Evolutionary conservation across 2,797 vertebrate genomes (phyloP).

Genomic region (Australoheros facetus): DNA sequence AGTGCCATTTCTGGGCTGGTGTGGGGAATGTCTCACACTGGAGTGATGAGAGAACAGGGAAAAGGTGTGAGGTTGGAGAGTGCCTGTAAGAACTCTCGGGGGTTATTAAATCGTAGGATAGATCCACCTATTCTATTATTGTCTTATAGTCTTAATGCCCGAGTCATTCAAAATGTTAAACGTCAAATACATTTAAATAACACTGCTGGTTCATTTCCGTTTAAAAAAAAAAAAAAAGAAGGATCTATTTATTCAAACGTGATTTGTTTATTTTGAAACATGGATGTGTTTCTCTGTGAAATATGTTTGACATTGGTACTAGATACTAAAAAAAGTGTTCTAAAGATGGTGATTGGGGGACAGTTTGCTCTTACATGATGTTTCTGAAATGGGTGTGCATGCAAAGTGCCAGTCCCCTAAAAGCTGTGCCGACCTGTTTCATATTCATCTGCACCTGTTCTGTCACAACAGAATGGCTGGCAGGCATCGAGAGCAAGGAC

Average conservation of each 20-base stretch:
- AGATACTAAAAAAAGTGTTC: conserved; percentile 16
- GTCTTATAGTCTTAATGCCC: not conserved
- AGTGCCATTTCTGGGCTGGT: conserved; percentile 33
- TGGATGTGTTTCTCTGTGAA: conserved; percentile 18
- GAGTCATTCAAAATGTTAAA: not conserved
- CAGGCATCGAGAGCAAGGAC: conserved; percentile 55
- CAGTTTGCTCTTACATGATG: conserved; percentile 31
- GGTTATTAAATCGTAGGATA: conserved; percentile 29
- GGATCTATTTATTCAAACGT: not conserved
- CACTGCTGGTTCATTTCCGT: not conserved
- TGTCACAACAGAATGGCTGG: conserved; percentile 52
- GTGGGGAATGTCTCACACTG: conserved; percentile 68
- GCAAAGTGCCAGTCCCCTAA: conserved; percentile 44
- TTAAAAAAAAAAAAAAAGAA: not conserved
- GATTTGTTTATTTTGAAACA: not conserved
- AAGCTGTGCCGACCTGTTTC: conserved; percentile 61
- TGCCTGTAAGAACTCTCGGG: conserved; percentile 35
- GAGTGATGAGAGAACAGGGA: conserved; percentile 38
- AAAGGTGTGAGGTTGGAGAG: conserved; percentile 51
- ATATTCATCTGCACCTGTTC: conserved; percentile 76
- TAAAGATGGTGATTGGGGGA: conserved; percentile 23
- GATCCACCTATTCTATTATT: not conserved
- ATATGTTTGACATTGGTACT: conserved; percentile 10
- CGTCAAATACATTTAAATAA: not conserved
- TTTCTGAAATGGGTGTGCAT: conserved; percentile 34